Conservation (phyloP, 2,797 vertebrate species). For the Tenualosa thibaudeaui region DNA sequence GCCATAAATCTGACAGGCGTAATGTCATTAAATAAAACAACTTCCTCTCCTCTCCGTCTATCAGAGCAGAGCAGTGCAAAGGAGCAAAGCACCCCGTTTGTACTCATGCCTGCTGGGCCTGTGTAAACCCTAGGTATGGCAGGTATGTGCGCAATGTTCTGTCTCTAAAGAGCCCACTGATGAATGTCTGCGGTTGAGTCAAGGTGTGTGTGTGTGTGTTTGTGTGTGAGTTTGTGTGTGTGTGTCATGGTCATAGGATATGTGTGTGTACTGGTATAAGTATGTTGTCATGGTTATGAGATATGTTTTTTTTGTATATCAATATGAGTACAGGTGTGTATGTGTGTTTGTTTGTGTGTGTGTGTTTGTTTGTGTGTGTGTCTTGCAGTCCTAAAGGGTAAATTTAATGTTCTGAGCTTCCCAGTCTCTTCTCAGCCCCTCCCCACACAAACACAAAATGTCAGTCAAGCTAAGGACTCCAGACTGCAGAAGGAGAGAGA, state of each 20-base stretch:
- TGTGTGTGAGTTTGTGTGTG: constrained; percentile 24
- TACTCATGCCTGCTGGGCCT: background rate
- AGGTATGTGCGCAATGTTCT: constrained; percentile 14
- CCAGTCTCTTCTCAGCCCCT: constrained; percentile 33
- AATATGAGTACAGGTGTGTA: background rate
- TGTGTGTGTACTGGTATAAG: constrained; percentile 14
- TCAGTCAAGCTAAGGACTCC: constrained; percentile 55
- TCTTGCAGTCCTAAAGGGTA: constrained; percentile 41
- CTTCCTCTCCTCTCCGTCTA: constrained; percentile 21
- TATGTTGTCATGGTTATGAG: background rate
- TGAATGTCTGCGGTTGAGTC: constrained; percentile 19
- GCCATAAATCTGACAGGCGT: constrained; percentile 9
- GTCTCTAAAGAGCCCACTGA: constrained; percentile 6
- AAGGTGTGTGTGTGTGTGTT: constrained; percentile 20
- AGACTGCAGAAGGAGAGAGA: constrained; percentile 16
- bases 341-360: background rate
- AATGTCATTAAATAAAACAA: constrained; percentile 22
- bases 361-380: background rate
- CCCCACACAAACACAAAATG: constrained; percentile 53
- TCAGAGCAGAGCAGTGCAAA: background rate
- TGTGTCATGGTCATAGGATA: background rate
- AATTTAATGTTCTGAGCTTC: constrained; percentile 55
- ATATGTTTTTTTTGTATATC: background rate
- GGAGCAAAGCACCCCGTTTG: background rate
- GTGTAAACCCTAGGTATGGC: constrained; percentile 9